Base-by-base conservation (phyloP, 2,888 invertebrate genomes). In the Bembecia ichneumoniformis region DNA sequence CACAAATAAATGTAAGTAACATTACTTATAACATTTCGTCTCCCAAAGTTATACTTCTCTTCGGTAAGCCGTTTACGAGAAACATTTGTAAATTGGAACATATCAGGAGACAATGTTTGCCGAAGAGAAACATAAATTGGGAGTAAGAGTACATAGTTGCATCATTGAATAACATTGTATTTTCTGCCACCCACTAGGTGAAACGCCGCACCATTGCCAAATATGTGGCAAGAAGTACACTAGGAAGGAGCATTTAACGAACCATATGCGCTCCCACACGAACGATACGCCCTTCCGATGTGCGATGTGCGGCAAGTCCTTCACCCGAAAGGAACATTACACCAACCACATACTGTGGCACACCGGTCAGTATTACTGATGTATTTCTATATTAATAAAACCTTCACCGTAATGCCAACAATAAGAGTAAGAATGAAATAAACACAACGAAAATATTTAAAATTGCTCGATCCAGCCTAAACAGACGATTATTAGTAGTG, bases 271-370 rank as follows among this genome's bases (percentile, higher is more conserved):
- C 63, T 94, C 94, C 55, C 95, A 95, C 77, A 95, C 94, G 58
- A 94, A 95, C 73, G 95, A 95, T 80, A 94, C 95, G 52, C 95
- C 95, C 53, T 94, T 93, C 83, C 90, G 94, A 69, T 96, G 95
- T 80, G 94, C 94, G 77, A 92, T 94, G 71, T 95, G 95, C 83
- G 94, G 94, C 77, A 95, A 95, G 86, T 93, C 94, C 60, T 95
- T 95, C 81, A 94, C 94, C 54, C 90, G 95, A 74, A 95, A 95
- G 88, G 95, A 95, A 87, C 95, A 95, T 83, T 94, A 94, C 88
- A 94, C 93, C 90, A 94, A 94, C 88, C 94, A 95, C 87, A 94
- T 95, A 77, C 89, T 95, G 90, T 94, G 94, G 94, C 94, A 95
- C 78, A 94, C 94, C 68, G 92, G 90, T 90, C 74, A 86, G 84